Evolutionary conservation across 1,140 invertebrate species (phyloP).

Genomic region (Drosophila elegans): DNA sequence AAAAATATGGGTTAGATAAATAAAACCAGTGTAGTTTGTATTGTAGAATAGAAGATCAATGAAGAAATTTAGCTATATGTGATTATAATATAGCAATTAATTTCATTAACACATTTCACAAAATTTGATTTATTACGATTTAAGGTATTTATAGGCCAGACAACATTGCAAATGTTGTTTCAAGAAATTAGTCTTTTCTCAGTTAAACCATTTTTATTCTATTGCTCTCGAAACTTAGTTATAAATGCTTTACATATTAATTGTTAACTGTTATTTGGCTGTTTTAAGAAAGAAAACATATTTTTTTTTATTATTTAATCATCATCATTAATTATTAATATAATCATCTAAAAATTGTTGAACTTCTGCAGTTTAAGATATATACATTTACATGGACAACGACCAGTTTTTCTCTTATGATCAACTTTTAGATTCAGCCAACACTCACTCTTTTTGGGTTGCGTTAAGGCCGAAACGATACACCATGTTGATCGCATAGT

Average conservation of each 20-base stretch:
- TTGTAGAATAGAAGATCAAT: not conserved
- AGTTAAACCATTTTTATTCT: too few species aligned
- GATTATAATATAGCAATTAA: not conserved
- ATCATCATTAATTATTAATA: too few species aligned
- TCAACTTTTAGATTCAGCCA: not conserved
- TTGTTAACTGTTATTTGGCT: too few species aligned
- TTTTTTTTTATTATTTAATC: too few species aligned
- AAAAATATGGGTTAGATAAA: not conserved
- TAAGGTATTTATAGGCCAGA: too few species aligned
- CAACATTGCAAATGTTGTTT: not conserved
- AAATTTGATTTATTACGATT: not conserved
- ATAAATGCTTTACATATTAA: too few species aligned
- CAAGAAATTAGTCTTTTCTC: not conserved
- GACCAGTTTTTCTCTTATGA: not conserved
- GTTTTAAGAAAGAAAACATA: too few species aligned
- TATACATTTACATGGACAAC: too few species aligned
- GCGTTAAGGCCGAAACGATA: slow-evolving; percentile 93
- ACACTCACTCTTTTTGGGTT: slow-evolving; percentile 91
- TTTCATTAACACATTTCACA: slow-evolving; percentile 8
- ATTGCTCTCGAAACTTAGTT: too few species aligned
- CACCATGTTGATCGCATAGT: slow-evolving; percentile 93
- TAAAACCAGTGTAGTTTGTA: too few species aligned
- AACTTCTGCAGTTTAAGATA: too few species aligned
- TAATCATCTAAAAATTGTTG: too few species aligned
- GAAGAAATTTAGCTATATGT: not conserved